These are phyloP conservation scores for Perizoma flavofasciatum DNA, from an alignment of 2,888 invertebrate species.

Conservation along the genomic window DNA sequence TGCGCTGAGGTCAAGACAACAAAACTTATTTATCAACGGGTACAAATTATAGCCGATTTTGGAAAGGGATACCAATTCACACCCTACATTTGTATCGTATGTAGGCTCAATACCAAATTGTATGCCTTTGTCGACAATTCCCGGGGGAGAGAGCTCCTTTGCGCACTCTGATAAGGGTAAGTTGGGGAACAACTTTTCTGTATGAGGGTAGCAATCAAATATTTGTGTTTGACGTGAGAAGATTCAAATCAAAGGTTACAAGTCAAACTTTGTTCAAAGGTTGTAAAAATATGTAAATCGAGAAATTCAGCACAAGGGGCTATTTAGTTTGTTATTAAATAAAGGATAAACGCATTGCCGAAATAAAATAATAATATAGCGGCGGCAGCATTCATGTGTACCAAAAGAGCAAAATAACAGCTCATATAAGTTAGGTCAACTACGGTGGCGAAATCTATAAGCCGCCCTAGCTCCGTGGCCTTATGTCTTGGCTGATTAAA, in stretches of 20 bases:
- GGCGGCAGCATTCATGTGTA: no score
- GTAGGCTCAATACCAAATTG: slow-evolving; percentile 35
- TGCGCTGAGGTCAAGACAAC: slow-evolving; percentile 28
- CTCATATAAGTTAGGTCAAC: no score
- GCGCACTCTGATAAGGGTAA: slow-evolving; percentile 34
- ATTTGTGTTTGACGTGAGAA: slow-evolving; percentile 28
- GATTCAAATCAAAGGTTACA: slow-evolving; percentile 27
- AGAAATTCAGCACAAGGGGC: neutral
- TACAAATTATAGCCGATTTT: slow-evolving; percentile 28
- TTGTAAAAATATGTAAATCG: slow-evolving; percentile 8
- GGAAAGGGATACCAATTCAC: slow-evolving; percentile 34
- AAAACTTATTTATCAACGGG: slow-evolving; percentile 33
- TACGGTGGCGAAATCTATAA: no score
- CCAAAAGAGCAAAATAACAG: no score
- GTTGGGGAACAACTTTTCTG: slow-evolving; percentile 29
- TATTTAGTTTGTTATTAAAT: neutral
- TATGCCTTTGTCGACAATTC: slow-evolving; percentile 37
- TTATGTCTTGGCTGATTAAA: no score
- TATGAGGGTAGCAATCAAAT: slow-evolving; percentile 32
- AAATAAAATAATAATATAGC: no score
- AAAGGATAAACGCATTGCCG: no score
- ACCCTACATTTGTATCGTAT: slow-evolving; percentile 36
- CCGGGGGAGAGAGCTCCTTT: slow-evolving; percentile 32
- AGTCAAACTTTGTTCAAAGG: slow-evolving; percentile 17
- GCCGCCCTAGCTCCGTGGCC: no score